These are phyloP conservation scores for Carassius gibelio DNA, from an alignment of 2,113 vertebrate genomes.

Conservation along the genomic window DNA sequence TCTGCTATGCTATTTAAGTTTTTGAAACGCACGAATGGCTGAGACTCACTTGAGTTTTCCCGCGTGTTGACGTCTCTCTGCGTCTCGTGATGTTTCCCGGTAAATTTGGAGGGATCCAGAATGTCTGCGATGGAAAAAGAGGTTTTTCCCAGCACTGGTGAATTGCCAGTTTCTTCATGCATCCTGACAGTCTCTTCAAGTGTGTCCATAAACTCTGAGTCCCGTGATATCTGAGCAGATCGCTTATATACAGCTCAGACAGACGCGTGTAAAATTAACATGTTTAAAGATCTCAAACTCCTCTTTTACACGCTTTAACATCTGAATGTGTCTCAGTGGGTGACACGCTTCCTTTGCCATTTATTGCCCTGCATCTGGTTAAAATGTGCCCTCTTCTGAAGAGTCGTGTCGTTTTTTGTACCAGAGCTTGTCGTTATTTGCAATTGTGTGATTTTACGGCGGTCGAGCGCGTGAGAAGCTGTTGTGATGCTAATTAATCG, in stretches of 20 bases:
- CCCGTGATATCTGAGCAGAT: not conserved
- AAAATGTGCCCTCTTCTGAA: slow-evolving; percentile 74
- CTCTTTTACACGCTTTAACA: slow-evolving; percentile 59
- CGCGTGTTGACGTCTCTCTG: not conserved
- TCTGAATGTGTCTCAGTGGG: slow-evolving; percentile 68
- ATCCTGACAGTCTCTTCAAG: not conserved
- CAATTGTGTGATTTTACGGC: slow-evolving; percentile 67
- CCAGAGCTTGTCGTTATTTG: slow-evolving; percentile 71
- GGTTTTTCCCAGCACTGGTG: slow-evolving; percentile 48
- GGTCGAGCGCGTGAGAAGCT: slow-evolving; percentile 64
- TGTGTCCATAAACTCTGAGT: not conserved
- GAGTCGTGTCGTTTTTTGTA: slow-evolving; percentile 72
- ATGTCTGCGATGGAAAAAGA: slow-evolving; percentile 75
- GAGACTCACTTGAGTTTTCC: slow-evolving; percentile 58
- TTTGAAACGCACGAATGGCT: no score
- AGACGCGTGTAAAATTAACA: slow-evolving; percentile 63
- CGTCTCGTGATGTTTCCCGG: slow-evolving; percentile 25
- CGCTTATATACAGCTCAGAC: slow-evolving; percentile 57
- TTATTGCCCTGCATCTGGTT: slow-evolving; percentile 77
- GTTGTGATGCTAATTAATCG: slow-evolving; percentile 76
- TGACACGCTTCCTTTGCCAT: slow-evolving; percentile 56
- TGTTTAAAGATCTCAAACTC: slow-evolving; percentile 57
- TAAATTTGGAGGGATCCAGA: slow-evolving; percentile 72
- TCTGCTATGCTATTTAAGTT: no score
- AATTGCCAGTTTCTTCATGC: slow-evolving; percentile 31